Evolutionary conservation across 2,797 vertebrate species (phyloP).

Genomic region (Melanotaenia parkinsoni): DNA sequence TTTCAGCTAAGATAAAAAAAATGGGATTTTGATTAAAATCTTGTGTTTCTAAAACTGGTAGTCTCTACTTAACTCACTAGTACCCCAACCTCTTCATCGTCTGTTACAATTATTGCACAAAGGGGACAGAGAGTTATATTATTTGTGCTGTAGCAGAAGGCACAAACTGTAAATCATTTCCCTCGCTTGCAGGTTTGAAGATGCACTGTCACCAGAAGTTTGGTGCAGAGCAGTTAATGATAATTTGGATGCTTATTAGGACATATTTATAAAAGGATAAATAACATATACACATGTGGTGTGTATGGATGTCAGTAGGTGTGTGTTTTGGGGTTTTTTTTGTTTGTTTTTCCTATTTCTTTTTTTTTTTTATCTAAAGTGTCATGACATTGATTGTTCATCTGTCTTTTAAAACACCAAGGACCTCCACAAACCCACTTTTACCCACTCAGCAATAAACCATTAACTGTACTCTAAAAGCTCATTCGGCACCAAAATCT

Average conservation of each 20-base stretch:
- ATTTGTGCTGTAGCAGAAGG: slow-evolving; percentile 65
- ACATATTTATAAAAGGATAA: slow-evolving; percentile 22
- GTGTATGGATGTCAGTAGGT: slow-evolving; percentile 17
- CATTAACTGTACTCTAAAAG: slow-evolving; percentile 31
- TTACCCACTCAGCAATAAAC: slow-evolving; percentile 47
- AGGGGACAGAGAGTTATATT: slow-evolving; percentile 38
- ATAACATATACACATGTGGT: slow-evolving; percentile 13
- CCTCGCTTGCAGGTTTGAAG: slow-evolving; percentile 48
- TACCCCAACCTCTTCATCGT: slow-evolving; percentile 47
- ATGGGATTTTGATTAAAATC: slow-evolving; percentile 46
- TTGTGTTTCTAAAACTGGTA: slow-evolving; percentile 44
- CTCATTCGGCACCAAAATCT: slow-evolving; percentile 23
- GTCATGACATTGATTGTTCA: slow-evolving; percentile 36
- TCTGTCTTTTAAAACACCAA: slow-evolving; percentile 30
- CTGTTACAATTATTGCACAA: slow-evolving; percentile 59
- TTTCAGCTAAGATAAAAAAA: slow-evolving; percentile 56
- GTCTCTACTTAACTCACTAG: slow-evolving; percentile 49
- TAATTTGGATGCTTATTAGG: slow-evolving; percentile 13
- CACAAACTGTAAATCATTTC: slow-evolving; percentile 60
- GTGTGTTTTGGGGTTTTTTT: neutral
- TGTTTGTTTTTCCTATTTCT: neutral
- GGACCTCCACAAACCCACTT: slow-evolving; percentile 12
- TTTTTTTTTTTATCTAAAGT: slow-evolving; percentile 7
- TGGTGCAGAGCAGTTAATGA: slow-evolving; percentile 27
- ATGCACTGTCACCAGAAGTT: slow-evolving; percentile 39